A percentile compares a stretch with the other conserved stretches of the same genome.
These are phyloP conservation scores for Cydia splendana DNA, from an alignment of 1,140 invertebrate species.

Conservation along the genomic window DNA sequence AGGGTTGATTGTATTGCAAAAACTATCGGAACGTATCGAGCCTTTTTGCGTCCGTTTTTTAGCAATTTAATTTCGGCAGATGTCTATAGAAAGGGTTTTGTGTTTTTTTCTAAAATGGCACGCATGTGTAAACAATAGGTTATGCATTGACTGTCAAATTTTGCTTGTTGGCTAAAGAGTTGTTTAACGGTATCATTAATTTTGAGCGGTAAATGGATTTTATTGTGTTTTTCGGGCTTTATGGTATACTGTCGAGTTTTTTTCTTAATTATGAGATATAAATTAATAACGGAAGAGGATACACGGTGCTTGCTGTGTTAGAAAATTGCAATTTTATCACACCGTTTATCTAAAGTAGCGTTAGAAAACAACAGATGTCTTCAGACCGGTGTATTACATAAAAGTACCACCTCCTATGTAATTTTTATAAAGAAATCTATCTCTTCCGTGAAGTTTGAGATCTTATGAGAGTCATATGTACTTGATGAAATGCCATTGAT, in stretches of 20 bases:
- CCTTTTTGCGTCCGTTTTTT: conserved; percentile 71
- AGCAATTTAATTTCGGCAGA: conserved; percentile 76
- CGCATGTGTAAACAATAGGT: conserved; percentile 71
- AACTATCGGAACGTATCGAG: conserved; percentile 53
- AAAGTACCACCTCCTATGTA: too few relatives aligned
- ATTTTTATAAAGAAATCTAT: too few relatives aligned
- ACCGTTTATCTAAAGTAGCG: conserved; percentile 10
- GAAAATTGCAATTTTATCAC: conserved; percentile 49
- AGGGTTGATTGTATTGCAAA: conserved; percentile 70
- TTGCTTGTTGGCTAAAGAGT: conserved; percentile 62
- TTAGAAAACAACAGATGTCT: conserved; percentile 12
- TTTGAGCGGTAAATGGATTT: conserved; percentile 48
- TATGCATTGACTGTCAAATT: conserved; percentile 70
- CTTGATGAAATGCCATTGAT: too few relatives aligned
- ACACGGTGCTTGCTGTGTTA: conserved; percentile 27
- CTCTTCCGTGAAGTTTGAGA: too few relatives aligned
- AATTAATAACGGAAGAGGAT: conserved; percentile 24
- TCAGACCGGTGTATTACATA: background rate
- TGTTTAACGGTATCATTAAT: conserved; percentile 49
- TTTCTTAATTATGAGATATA: conserved; percentile 13
- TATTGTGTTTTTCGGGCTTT: conserved; percentile 37
- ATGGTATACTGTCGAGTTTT: conserved; percentile 3
- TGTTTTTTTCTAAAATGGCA: conserved; percentile 65
- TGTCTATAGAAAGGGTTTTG: conserved; percentile 77
- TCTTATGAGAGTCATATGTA: too few relatives aligned